Evolutionary conservation across 2,797 vertebrate species (phyloP).

Genomic region (Coluber constrictor): DNA sequence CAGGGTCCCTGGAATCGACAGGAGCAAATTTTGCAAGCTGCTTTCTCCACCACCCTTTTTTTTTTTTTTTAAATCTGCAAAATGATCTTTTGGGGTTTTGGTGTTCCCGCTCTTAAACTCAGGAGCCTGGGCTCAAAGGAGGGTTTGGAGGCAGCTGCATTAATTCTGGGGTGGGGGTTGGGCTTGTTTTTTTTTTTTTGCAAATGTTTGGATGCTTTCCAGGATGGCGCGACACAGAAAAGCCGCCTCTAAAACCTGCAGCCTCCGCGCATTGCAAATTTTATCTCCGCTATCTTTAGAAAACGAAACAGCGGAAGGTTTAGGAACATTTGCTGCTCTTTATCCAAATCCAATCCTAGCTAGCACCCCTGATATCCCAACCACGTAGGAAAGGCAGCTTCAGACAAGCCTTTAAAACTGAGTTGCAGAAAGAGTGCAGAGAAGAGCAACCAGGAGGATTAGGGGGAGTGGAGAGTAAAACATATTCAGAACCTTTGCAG

Average conservation of each 20-base stretch:
- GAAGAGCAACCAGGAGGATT: no score
- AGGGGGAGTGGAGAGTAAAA: no score
- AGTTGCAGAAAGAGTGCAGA: no score
- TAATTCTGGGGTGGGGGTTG: background rate
- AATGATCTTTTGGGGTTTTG: background rate
- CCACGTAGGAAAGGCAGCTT: background rate
- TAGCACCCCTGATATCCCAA: background rate
- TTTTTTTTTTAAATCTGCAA: background rate
- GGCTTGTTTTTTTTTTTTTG: background rate
- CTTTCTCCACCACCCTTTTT: rapidly evolving
- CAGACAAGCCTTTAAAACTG: background rate
- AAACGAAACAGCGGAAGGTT: background rate
- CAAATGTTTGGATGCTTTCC: background rate
- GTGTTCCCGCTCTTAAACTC: background rate
- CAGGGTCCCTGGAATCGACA: background rate
- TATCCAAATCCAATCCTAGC: background rate
- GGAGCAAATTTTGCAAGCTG: background rate
- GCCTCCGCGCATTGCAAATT: no score
- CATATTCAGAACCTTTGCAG: rapidly evolving
- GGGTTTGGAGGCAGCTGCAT: background rate
- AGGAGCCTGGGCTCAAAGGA: background rate
- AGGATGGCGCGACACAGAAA: background rate
- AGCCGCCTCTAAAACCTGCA: background rate
- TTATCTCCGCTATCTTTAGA: background rate
- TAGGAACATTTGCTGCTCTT: background rate